Base-by-base conservation (phyloP, 2,113 vertebrate species). In the Nibea coibor region DNA sequence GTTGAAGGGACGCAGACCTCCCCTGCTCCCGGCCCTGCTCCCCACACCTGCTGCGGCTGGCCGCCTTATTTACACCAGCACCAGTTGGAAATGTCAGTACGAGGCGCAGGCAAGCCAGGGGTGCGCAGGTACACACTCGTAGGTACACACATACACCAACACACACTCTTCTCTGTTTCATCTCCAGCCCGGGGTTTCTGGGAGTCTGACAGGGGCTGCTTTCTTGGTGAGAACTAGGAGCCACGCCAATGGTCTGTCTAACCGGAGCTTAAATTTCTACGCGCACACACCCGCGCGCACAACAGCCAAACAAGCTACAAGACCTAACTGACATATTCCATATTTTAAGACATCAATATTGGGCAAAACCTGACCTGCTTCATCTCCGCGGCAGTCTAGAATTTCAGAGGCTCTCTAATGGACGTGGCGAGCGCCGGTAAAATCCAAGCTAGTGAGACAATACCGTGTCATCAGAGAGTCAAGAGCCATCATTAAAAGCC, bases 41-140 rank as follows among this genome's bases (percentile, higher is more conserved):
- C 81, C 83, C 90, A 86, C 91, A 94, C 93, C 91, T 93, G 92
- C 93, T 88, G 88, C 31, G 86, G 87, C 73, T 14, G 58, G 39
- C 50, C 17, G 67, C 69, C 71, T 73, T 88, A 85, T 92, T 93
- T 92, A 85, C 83, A 69, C 80, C 85, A 51, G 19, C 48, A 43
- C 73, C 51, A 24, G 57, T 81, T 85, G 86, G 87, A 91, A 88
- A 88, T 68, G 72, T 89, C 73, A 71, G 74, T 73, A 69, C 54
- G 73, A 72, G 51, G 22, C 10, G n/a, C 48, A 53, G 74, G 72
- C 63, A 57, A 68, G 61, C 42, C 48, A 39, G 35, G 87, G 78
- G 75, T 69, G 73, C 82, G 68, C 64, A 58, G 54, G 68, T 35
- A 35, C 31, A 35, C 31, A 28, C 28, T 65, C 51, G 56, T 22